Base-by-base conservation (phyloP, 2,888 invertebrate species). In the Brenthis daphne region DNA sequence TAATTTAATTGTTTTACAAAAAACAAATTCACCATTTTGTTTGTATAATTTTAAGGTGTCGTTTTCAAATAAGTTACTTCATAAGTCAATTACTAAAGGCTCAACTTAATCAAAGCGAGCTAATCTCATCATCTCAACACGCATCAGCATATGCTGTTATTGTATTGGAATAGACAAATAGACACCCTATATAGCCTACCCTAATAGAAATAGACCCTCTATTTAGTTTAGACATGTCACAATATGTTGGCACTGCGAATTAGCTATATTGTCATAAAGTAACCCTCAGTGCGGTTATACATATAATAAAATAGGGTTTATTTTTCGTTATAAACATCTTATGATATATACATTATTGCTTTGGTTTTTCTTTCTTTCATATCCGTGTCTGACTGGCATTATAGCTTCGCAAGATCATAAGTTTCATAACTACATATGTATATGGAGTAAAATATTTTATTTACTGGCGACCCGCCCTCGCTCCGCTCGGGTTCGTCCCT, bases 161-260 rank as follows among this genome's bases (percentile, higher is more conserved):
- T 47, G 8, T 58, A 55, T 63, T 43, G 57, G 60, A 70, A 72
- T 72, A 72, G 72, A 68, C 70, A 68, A 58, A 69, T 69, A 69
- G 69, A 61, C 60, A 51, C 65, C 67, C 56, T 67, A 50, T 71
- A 76, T 77, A 77, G 76, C 73, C 73, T 72, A 67, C 74, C 75
- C 76, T 74, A 14, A 29, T 75, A 56, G 74, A 75, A 74, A 76
- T 71, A 71, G 70, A 74, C 79, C 79, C 78, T 77, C 73, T 77
- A 64, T 77, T 78, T 78, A 70, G 63, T 67, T 64, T 57, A 65
- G 69, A 53, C 64, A 50, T 74, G 76, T 77, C 77, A 75, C 74
- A 76, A 76, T 76, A 74, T 74, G 75, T 68, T 71, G 65, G 63
- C 69, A 57, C 56, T 71, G 65, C 24, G 65, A 69, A 73, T 76